Conservation (phyloP, 1,140 invertebrate genomes). For the Trachymyrmex cornetzi region DNA sequence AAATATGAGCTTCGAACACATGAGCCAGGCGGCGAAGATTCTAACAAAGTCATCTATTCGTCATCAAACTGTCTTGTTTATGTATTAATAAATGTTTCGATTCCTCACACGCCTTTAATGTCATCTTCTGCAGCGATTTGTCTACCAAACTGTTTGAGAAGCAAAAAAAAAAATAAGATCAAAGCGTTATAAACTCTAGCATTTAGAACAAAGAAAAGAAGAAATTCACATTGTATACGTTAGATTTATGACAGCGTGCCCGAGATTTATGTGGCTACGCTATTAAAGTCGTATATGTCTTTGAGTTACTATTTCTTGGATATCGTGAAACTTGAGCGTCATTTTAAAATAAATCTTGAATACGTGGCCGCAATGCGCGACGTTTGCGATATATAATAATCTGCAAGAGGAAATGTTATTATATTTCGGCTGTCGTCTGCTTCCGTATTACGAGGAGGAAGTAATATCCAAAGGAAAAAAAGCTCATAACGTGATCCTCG, state of each 20-base stretch:
- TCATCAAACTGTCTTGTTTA: constrained; percentile 8
- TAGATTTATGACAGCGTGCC: constrained; percentile 8
- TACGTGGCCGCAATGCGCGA: not conserved
- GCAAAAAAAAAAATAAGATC: constrained; percentile 10
- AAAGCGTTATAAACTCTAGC: not conserved
- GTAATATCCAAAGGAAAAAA: constrained; percentile 27
- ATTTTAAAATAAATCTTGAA: constrained; percentile 32
- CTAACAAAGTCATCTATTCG: constrained; percentile 33
- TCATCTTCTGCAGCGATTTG: not conserved
- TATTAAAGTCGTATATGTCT: not conserved
- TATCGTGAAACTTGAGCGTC: not conserved
- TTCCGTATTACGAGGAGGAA: not conserved
- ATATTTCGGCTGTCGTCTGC: constrained; percentile 3
- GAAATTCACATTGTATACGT: constrained; percentile 12
- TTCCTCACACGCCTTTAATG: not conserved
- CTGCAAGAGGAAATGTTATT: not conserved
- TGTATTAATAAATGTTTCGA: constrained; percentile 32
- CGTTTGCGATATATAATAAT: constrained; percentile 9
- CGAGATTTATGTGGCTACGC: constrained; percentile 11
- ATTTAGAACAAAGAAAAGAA: not conserved
- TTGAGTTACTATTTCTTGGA: not conserved
- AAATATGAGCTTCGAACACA: constrained; percentile 40
- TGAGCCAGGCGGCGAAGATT: not conserved
- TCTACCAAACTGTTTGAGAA: not conserved
- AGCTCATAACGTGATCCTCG: constrained; percentile 11